Percentiles rank a stretch among this genome's conserved stretches.
Evolutionary conservation across 2,888 invertebrate genomes (phyloP).

Genomic region (Synergus umbraculus): DNA sequence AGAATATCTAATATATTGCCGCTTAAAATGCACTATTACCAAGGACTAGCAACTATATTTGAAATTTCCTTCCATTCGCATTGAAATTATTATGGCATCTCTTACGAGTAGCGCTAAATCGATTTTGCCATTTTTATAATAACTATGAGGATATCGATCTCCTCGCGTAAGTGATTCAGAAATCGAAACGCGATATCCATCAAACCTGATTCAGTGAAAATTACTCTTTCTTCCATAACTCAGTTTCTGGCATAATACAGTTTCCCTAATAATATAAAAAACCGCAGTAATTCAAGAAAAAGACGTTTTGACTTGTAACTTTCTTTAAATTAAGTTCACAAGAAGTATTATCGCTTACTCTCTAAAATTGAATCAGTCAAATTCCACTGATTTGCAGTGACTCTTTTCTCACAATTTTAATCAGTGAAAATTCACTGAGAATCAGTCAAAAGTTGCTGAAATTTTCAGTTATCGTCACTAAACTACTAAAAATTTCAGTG

Average conservation of each 20-base stretch:
- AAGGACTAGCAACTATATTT: not conserved
- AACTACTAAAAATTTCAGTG: no score
- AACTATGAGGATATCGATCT: slow-evolving; percentile 11
- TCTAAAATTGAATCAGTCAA: no score
- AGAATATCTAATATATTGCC: slow-evolving; percentile 61
- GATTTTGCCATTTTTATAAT: slow-evolving; percentile 44
- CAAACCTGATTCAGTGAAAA: not conserved
- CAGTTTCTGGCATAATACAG: not conserved
- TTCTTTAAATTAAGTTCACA: no score
- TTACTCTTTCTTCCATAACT: not conserved
- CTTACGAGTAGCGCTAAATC: slow-evolving; percentile 16
- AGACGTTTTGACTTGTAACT: not conserved
- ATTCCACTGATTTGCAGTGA: no score
- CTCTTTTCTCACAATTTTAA: no score
- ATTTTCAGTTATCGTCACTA: no score
- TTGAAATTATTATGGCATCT: slow-evolving; percentile 17
- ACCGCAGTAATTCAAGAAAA: not conserved
- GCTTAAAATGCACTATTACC: slow-evolving; percentile 49
- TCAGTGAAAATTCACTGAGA: no score
- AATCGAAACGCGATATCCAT: not conserved
- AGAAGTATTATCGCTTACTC: no score
- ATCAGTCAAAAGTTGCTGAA: no score
- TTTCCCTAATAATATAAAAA: not conserved
- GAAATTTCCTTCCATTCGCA: slow-evolving; percentile 30
- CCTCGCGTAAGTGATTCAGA: not conserved